These are phyloP conservation scores for Urosaurus nigricauda DNA, from an alignment of 2,797 vertebrate species.

Conservation along the genomic window DNA sequence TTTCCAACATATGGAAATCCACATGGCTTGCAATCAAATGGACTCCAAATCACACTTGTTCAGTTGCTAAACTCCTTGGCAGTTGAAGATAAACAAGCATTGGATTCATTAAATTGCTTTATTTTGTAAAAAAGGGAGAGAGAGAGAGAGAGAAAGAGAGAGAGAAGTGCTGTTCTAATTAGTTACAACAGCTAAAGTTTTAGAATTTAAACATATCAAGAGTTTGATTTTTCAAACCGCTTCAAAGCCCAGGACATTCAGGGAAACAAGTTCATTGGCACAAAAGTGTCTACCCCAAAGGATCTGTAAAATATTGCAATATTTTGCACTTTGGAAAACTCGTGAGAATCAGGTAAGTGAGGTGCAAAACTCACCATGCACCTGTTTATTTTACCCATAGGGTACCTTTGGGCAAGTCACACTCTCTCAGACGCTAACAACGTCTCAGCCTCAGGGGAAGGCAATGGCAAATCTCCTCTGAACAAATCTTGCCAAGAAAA, in stretches of 20 bases:
- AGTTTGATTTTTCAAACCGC: constrained; percentile 65
- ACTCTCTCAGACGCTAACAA: no score
- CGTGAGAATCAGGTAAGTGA: neutral
- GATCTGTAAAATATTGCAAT: neutral
- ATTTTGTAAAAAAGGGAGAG: constrained; percentile 43
- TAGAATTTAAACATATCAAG: constrained; percentile 67
- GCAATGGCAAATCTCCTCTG: no score
- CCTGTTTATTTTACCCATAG: constrained; percentile 38
- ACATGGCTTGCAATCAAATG: constrained; percentile 77
- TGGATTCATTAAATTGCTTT: constrained; percentile 80
- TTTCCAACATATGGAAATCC: constrained; percentile 73
- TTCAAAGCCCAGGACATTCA: constrained; percentile 33
- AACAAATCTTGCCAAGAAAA: no score
- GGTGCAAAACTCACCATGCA: constrained; percentile 30
- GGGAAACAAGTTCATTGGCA: neutral
- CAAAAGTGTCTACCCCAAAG: neutral
- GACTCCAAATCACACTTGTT: constrained; percentile 77
- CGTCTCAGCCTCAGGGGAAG: no score
- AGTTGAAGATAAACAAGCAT: constrained; percentile 80
- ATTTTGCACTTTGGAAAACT: constrained; percentile 39
- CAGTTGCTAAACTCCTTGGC: constrained; percentile 77
- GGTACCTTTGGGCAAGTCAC: no score
- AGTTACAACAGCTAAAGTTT: constrained; percentile 72
- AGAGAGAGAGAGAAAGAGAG: neutral
- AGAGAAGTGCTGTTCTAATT: constrained; percentile 70